Percentiles rank a stretch among this genome's conserved stretches.
These are phyloP conservation scores for Cyphomyrus discorhynchus DNA, from an alignment of 2,113 vertebrate genomes.

Conservation along the genomic window DNA sequence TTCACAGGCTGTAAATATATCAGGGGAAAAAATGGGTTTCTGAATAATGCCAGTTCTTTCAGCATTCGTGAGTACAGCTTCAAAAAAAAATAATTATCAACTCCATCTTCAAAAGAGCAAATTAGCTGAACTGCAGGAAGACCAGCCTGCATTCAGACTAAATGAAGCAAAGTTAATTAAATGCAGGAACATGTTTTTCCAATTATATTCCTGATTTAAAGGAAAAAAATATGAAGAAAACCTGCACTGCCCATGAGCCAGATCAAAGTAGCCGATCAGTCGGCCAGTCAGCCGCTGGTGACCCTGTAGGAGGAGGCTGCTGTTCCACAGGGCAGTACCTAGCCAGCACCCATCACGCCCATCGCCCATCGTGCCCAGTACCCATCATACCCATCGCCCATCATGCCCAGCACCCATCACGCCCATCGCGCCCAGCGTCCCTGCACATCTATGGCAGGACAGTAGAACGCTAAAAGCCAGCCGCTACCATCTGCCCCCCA, in stretches of 20 bases:
- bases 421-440: background rate
- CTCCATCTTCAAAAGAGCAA: background rate
- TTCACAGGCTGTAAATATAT: background rate
- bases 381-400: too few species aligned
- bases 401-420: too few species aligned
- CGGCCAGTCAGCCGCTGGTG: background rate
- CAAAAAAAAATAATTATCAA: background rate
- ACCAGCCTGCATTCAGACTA: background rate
- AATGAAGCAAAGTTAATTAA: background rate
- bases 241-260: background rate
- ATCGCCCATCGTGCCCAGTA: too few species aligned
- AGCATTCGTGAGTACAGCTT: background rate
- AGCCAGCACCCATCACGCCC: background rate
- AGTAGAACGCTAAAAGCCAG: background rate
- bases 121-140: slow-evolving; percentile 1
- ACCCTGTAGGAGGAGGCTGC: background rate
- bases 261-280: background rate
- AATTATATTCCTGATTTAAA: background rate
- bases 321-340: background rate
- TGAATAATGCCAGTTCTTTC: background rate
- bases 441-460: background rate
- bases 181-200: background rate
- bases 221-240: background rate
- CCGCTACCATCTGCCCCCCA: background rate
- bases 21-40: background rate